A percentile compares a stretch with the other conserved stretches of the same genome.
Evolutionary conservation across 2,888 invertebrate genomes (phyloP).

Genomic region (Osmoderma eremita): DNA sequence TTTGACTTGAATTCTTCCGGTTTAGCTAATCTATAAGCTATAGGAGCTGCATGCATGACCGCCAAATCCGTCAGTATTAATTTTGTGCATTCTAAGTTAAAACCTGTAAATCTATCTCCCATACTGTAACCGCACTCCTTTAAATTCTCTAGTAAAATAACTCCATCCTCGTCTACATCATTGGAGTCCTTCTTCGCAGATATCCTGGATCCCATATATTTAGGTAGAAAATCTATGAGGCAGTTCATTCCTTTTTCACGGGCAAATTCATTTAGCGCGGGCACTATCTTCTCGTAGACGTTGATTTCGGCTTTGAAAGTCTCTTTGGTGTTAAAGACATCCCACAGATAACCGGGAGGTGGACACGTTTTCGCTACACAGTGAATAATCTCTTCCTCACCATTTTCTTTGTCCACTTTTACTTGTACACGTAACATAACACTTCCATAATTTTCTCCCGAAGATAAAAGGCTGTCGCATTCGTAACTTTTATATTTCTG

Average conservation of each 20-base stretch:
- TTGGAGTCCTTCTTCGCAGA: constrained; percentile 44
- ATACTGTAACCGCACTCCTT: constrained; percentile 63
- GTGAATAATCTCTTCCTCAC: constrained; percentile 49
- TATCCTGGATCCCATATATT: constrained; percentile 65
- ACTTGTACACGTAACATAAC: constrained; percentile 61
- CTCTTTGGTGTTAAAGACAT: constrained; percentile 64
- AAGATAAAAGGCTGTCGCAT: constrained; percentile 56
- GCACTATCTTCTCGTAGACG: constrained; percentile 64
- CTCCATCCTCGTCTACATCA: constrained; percentile 66
- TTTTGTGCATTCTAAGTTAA: constrained; percentile 63
- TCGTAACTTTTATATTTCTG: background rate
- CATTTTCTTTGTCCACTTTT: constrained; percentile 48
- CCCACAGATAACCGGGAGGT: constrained; percentile 63
- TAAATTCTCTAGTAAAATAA: constrained; percentile 67
- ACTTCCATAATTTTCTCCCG: constrained; percentile 70
- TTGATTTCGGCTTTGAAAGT: constrained; percentile 67
- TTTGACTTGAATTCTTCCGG: constrained; percentile 59
- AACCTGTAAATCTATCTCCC: constrained; percentile 63
- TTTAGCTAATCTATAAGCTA: constrained; percentile 64
- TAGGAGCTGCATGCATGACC: constrained; percentile 66
- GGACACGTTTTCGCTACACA: constrained; percentile 65
- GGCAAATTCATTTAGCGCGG: constrained; percentile 63
- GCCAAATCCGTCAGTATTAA: constrained; percentile 64
- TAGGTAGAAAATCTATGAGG: constrained; percentile 55
- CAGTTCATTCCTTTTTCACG: constrained; percentile 52